phyloP scores from a whole-genome alignment of 2,888 invertebrate species.

The Drosophila limbata region DNA sequence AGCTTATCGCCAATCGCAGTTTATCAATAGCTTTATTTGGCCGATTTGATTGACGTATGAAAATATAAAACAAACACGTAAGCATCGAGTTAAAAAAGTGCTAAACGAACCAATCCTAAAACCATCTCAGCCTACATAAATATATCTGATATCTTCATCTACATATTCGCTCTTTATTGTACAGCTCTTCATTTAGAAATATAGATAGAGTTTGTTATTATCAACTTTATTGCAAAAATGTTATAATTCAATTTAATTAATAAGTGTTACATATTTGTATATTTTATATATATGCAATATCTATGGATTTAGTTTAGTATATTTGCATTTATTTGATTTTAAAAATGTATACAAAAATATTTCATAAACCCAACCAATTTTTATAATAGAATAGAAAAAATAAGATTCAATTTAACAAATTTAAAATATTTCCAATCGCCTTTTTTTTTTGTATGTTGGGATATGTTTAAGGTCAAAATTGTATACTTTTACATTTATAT shows the following conservation, averaged over 20 bases:
- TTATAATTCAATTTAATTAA: slow-evolving; percentile 64
- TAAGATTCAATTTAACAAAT: slow-evolving; percentile 19
- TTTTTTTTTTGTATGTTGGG: slow-evolving; percentile 26
- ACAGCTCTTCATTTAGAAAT: slow-evolving; percentile 39
- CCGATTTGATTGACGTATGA: slow-evolving; percentile 63
- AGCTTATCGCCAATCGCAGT: slow-evolving; percentile 64
- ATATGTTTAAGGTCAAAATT: slow-evolving; percentile 41
- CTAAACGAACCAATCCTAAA: slow-evolving; percentile 4
- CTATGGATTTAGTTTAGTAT: slow-evolving; percentile 38
- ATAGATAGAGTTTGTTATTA: slow-evolving; percentile 45
- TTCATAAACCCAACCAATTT: slow-evolving; percentile 51
- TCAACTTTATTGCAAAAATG: slow-evolving; percentile 73
- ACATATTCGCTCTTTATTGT: slow-evolving; percentile 22
- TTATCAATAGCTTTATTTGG: slow-evolving; percentile 73
- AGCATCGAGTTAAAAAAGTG: slow-evolving; percentile 35
- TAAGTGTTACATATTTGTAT: slow-evolving; percentile 42
- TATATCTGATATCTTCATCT: neutral
- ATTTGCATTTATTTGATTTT: slow-evolving; percentile 10
- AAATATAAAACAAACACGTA: slow-evolving; percentile 54
- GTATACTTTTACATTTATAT: slow-evolving; percentile 30
- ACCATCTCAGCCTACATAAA: neutral
- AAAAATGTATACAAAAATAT: slow-evolving; percentile 38
- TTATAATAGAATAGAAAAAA: slow-evolving; percentile 22
- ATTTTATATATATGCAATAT: slow-evolving; percentile 24
- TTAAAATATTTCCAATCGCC: slow-evolving; percentile 12